Evolutionary conservation across 2,797 vertebrate genomes (phyloP), one percentile per base, ranked within the genome.

Genomic region (Trematomus bernacchii): DNA sequence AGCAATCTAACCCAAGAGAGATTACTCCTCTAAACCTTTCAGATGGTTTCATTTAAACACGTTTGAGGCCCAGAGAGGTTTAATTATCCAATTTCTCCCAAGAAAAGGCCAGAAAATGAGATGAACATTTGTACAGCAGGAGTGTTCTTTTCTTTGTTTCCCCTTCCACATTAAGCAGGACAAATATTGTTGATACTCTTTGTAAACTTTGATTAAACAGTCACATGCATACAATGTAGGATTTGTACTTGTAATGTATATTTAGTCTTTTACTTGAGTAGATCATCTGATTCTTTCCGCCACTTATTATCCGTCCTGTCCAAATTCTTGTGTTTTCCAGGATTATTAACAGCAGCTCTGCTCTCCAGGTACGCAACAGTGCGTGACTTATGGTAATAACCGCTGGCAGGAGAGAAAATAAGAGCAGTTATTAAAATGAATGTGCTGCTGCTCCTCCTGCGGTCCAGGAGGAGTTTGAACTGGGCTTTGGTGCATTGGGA

Each of bases 381-480:
- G 80, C 37, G 40, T 89, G 89, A 92, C 84, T 92, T 91, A 90
- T 75, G 66, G 63, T 89, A 90, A 92, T 88, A 69, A 79, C 67
- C 83, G 76, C 87, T 92, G 91, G 89, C 90, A 90, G 89, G 69
- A 83, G 82, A 85, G 89, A 92, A 91, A 92, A 90, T 91, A 85
- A 88, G 85, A 86, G 78, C 82, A 87, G 91, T 93, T 94, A 91
- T 91, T 92, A 87, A 93, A 92, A 91, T 89, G 1, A 92, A 94
- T 88, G 84, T 77, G 86, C 66, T 76, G 84, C 88, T 77, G 87
- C 87, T 88, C 73, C 86, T 92, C 79, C 83, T 91, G 85, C 53
- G 84, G 87, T 88, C 87, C 64, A 76, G 84, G 62, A 84, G 19
- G 64, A 46, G 48, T 47, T 47, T 53, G 42, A 73, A 30, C 71